Percentiles rank a stretch among this genome's conserved stretches.
Evolutionary conservation across 2,797 vertebrate genomes (phyloP).

Genomic region (Myotis pilosus): DNA sequence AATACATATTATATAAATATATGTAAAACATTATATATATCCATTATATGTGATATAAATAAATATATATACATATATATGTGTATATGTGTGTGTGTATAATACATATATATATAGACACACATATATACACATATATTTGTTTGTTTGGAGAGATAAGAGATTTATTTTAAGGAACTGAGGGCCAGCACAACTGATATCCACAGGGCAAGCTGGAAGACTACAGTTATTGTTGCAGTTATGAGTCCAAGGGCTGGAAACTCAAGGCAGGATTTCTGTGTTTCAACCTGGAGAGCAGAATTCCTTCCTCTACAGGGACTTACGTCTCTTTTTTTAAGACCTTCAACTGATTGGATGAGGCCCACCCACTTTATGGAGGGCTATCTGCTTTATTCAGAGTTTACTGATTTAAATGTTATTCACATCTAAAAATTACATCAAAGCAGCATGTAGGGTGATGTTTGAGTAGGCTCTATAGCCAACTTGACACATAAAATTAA

Average conservation of each 20-base stretch:
- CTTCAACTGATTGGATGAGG: background rate
- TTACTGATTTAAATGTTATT: background rate
- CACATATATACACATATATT: background rate
- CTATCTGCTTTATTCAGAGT: background rate
- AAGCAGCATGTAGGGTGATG: background rate
- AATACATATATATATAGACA: too few species aligned
- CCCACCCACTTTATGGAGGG: background rate
- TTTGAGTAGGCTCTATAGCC: background rate
- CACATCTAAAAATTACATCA: background rate
- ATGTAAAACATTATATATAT: background rate
- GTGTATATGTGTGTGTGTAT: background rate
- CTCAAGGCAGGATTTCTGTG: background rate
- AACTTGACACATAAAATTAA: background rate
- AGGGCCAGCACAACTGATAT: background rate
- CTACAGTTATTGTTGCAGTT: background rate
- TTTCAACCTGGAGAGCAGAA: background rate
- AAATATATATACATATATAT: too few species aligned
- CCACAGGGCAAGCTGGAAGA: background rate
- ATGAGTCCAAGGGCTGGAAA: background rate
- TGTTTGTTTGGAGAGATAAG: background rate
- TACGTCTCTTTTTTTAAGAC: background rate
- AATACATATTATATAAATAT: background rate
- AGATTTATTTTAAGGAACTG: conserved; percentile 7
- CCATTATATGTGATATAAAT: background rate
- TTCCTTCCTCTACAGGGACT: background rate